Evolutionary conservation across 2,888 invertebrate species (phyloP).

Genomic region (Rotaria macrura): DNA sequence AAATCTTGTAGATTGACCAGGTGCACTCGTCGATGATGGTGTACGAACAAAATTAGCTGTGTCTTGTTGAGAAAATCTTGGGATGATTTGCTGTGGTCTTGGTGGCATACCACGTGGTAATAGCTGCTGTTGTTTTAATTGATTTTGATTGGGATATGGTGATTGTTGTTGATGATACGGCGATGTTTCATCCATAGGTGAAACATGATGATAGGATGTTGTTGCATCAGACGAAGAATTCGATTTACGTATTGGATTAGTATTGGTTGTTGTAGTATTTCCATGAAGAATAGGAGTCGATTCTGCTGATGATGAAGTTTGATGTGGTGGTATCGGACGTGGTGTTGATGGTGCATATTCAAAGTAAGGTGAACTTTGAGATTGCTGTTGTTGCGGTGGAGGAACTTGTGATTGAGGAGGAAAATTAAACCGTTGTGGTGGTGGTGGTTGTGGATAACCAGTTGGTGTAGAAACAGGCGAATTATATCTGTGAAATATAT

Average conservation of each 20-base stretch:
- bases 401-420: background rate
- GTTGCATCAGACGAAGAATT: background rate
- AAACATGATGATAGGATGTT: background rate
- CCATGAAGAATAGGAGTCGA: background rate
- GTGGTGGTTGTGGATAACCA: background rate
- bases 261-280: background rate
- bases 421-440: background rate
- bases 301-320: background rate
- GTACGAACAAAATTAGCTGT: background rate
- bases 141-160: background rate
- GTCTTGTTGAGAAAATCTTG: background rate
- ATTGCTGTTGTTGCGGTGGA: background rate
- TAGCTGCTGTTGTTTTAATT: background rate
- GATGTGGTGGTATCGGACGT: background rate
- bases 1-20: background rate
- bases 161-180: conserved; percentile 15
- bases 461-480: background rate
- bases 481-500: background rate
- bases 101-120: background rate
- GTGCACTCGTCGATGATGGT: background rate
- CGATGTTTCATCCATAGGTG: background rate
- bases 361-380: background rate
- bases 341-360: background rate
- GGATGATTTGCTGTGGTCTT: background rate
- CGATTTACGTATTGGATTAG: background rate